These are phyloP conservation scores for Leptinotarsa rubiginosa DNA, from an alignment of 2,888 invertebrate genomes.

Conservation along the genomic window DNA sequence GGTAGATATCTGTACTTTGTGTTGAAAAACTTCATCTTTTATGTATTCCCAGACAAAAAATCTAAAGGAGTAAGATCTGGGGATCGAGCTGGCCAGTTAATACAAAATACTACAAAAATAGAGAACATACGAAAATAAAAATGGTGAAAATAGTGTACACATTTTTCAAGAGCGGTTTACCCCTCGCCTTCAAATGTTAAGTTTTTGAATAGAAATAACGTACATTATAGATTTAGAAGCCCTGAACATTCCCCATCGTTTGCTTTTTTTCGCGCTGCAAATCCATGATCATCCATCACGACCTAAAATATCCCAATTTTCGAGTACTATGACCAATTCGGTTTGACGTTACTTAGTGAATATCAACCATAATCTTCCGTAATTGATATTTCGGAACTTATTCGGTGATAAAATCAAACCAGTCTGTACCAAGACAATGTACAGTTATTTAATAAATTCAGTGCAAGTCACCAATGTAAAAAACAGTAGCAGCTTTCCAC, in stretches of 20 bases:
- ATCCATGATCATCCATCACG: no score
- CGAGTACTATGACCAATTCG: not conserved
- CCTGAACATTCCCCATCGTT: not conserved
- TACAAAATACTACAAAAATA: not conserved
- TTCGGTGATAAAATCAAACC: no score
- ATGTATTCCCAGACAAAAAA: no score
- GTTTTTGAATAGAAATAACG: not conserved
- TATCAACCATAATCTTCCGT: not conserved
- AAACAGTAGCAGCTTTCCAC: no score
- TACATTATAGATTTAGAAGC: not conserved
- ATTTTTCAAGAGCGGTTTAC: not conserved
- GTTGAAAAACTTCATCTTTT: no score
- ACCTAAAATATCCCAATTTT: not conserved
- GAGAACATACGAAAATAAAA: not conserved
- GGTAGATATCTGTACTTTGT: no score
- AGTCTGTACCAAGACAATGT: no score
- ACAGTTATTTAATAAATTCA: no score
- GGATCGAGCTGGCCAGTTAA: no score
- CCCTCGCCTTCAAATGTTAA: not conserved
- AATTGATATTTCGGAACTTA: not conserved
- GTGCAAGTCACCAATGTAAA: no score
- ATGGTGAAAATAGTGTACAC: not conserved
- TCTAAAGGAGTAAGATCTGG: no score
- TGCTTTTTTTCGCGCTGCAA: no score
- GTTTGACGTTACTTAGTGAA: not conserved